Percentiles rank a stretch among this genome's conserved stretches.
phyloP scores from a whole-genome alignment of 23 tunicate species.

The Phallusia fumigata region DNA sequence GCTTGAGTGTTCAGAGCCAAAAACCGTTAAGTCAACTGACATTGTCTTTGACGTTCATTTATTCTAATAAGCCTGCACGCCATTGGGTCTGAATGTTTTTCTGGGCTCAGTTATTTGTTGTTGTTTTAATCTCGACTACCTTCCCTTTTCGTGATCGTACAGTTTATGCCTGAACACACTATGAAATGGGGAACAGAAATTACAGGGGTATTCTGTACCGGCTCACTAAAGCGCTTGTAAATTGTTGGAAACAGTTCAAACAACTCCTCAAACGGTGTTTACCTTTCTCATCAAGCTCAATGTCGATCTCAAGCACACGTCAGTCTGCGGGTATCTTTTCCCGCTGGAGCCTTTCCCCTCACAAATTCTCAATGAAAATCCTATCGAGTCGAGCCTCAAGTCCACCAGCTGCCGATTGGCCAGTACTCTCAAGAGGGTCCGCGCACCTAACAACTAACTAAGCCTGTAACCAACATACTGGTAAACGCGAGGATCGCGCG shows the following conservation, averaged over 20 bases:
- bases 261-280: neutral
- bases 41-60: no score
- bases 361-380: constrained; percentile 1
- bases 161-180: no score
- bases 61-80: no score
- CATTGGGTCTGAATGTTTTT: no score
- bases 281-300: neutral
- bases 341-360: neutral
- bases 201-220: no score
- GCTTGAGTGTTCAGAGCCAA: no score
- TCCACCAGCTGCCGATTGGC: constrained; percentile 7
- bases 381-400: neutral
- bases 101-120: no score
- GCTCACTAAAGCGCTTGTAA: no score
- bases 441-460: neutral
- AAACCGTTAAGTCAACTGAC: no score
- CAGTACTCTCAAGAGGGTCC: neutral
- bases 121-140: no score
- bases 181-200: no score
- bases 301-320: neutral
- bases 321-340: neutral
- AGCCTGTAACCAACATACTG: neutral
- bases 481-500: neutral
- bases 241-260: neutral
- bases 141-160: no score